Evolutionary conservation across 2,888 invertebrate species (phyloP).

Genomic region (Lithophane socia): DNA sequence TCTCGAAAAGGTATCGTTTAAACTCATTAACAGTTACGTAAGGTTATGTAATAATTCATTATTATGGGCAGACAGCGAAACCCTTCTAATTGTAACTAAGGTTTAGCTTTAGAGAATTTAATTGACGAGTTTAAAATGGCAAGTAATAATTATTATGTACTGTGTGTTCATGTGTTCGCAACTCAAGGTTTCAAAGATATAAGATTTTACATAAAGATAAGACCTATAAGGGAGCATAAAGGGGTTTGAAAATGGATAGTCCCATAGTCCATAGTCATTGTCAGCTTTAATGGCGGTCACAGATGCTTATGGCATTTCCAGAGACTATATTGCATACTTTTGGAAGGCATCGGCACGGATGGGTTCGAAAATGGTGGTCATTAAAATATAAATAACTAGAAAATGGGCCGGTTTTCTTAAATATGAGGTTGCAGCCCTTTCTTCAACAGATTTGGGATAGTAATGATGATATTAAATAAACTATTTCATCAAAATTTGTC

Average conservation of each 20-base stretch:
- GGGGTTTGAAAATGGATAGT: slow-evolving; percentile 31
- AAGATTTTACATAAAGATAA: slow-evolving; percentile 55
- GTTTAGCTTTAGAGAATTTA: slow-evolving; percentile 58
- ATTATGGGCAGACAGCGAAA: slow-evolving; percentile 50
- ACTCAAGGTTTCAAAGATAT: slow-evolving; percentile 12
- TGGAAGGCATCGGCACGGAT: slow-evolving; percentile 29
- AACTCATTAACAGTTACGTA: slow-evolving; percentile 54
- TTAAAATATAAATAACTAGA: slow-evolving; percentile 21
- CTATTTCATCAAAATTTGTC: background rate
- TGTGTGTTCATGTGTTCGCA: slow-evolving; percentile 15
- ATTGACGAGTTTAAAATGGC: slow-evolving; percentile 47
- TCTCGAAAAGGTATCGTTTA: slow-evolving; percentile 59
- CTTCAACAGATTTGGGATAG: slow-evolving; percentile 1
- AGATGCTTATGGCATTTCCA: slow-evolving; percentile 53
- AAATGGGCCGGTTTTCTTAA: slow-evolving; percentile 21
- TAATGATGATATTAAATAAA: background rate
- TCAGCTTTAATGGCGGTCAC: slow-evolving; percentile 57
- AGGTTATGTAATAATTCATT: slow-evolving; percentile 53
- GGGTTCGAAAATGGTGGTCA: slow-evolving; percentile 15
- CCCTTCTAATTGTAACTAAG: slow-evolving; percentile 63
- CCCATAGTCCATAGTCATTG: slow-evolving; percentile 43
- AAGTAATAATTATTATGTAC: slow-evolving; percentile 39
- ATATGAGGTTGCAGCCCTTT: slow-evolving; percentile 19
- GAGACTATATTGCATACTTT: slow-evolving; percentile 49
- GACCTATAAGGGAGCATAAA: slow-evolving; percentile 8